These are phyloP conservation scores for Phylloscopus collybita DNA, from an alignment of 2,797 vertebrate species.

Conservation along the genomic window DNA sequence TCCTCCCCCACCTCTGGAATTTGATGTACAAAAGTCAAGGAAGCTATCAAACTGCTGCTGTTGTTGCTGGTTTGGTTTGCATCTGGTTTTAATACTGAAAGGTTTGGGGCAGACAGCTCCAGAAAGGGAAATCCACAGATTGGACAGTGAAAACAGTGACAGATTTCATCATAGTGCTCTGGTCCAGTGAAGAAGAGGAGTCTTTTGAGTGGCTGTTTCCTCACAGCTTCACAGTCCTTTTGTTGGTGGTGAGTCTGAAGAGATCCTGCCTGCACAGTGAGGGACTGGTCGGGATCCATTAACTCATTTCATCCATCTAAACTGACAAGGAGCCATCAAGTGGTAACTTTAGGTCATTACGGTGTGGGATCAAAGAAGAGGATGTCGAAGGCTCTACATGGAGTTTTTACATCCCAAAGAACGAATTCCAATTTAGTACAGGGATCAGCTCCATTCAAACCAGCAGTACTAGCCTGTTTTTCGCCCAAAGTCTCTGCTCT, in stretches of 20 bases:
- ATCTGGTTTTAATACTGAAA: constrained; percentile 30
- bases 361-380: not conserved
- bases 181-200: not conserved
- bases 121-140: not conserved
- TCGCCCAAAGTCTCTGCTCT: not conserved
- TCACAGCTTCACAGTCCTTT: not conserved
- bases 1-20: constrained; percentile 7
- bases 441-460: not conserved
- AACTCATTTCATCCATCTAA: not conserved
- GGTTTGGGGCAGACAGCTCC: not conserved
- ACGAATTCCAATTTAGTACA: not conserved
- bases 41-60: constrained; percentile 34
- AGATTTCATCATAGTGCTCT: not conserved
- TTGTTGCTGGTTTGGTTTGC: not conserved
- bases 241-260: not conserved
- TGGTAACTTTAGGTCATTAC: constrained; percentile 39
- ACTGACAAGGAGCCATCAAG: constrained; percentile 51
- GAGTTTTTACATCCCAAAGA: not conserved
- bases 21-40: constrained; percentile 42
- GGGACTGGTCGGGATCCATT: not conserved
- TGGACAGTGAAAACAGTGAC: not conserved
- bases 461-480: not conserved
- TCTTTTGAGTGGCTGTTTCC: not conserved
- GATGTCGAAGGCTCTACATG: not conserved
- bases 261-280: fast-evolving